phyloP scores from a whole-genome alignment of 2,888 invertebrate genomes.

The Micropterix aruncella region DNA sequence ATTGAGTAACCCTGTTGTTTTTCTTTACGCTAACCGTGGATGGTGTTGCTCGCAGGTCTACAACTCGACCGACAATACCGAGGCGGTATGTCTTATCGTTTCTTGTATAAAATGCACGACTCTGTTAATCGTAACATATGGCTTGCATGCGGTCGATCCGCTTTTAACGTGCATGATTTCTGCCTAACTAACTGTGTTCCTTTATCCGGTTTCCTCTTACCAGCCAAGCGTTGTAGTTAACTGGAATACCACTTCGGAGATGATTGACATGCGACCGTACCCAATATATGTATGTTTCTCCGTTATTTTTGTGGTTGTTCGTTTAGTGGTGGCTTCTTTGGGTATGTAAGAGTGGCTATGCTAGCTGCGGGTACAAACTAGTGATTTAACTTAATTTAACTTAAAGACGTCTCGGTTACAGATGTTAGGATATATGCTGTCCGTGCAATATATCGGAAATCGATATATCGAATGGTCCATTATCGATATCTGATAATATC shows the following conservation, averaged over 20 bases:
- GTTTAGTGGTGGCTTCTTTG: no score
- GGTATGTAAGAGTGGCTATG: no score
- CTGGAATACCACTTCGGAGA: conserved; percentile 10
- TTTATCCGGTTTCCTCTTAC: conserved; percentile 8
- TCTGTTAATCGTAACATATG: background rate
- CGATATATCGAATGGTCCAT: no score
- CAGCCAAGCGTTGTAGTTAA: conserved; percentile 11
- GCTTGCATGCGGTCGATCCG: conserved; percentile 3
- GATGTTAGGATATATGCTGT: no score
- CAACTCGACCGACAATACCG: conserved; percentile 50
- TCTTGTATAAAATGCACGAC: background rate
- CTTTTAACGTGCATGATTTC: conserved; percentile 4
- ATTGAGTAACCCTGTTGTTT: no score
- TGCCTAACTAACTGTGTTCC: conserved; percentile 5
- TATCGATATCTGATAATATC: no score
- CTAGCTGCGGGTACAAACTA: no score
- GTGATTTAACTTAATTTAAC: no score
- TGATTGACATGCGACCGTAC: conserved; percentile 7
- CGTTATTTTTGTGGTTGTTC: no score
- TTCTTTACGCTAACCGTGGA: conserved; percentile 3
- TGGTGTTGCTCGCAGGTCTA: conserved; percentile 30
- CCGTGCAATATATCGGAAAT: no score
- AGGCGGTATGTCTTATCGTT: conserved; percentile 33
- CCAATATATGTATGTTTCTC: background rate
- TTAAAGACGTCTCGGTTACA: no score